Evolutionary conservation across 2,113 vertebrate species (phyloP).

Genomic region (Muntiacus reevesi): DNA sequence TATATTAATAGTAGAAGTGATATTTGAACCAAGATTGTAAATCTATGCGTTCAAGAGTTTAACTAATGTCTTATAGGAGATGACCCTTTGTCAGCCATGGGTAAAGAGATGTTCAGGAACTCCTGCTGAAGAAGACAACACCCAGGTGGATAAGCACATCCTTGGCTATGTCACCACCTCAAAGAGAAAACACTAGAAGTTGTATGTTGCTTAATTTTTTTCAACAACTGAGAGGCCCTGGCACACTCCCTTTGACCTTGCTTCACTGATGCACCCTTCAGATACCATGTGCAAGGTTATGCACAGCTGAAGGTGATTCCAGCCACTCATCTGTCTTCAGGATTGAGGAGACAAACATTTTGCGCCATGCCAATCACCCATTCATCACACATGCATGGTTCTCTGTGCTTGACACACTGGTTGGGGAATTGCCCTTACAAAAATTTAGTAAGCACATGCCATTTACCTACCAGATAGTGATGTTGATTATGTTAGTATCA

Average conservation of each 20-base stretch:
- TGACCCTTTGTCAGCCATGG: neutral
- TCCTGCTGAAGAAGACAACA: neutral
- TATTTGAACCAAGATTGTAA: neutral
- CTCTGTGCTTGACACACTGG: neutral
- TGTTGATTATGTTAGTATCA: neutral
- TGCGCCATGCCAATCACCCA: neutral
- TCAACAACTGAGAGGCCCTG: neutral
- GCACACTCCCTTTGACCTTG: neutral
- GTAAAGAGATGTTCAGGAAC: neutral
- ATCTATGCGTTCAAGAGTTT: neutral
- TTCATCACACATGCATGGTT: neutral
- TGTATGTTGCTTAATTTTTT: neutral
- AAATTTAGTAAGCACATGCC: neutral
- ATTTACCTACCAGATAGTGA: neutral
- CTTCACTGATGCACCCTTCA: neutral
- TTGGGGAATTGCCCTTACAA: neutral
- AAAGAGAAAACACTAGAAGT: neutral
- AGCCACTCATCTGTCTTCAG: neutral
- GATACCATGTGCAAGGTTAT: neutral
- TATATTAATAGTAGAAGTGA: neutral
- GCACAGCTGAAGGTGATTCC: neutral
- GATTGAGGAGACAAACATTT: neutral
- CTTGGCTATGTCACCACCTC: neutral
- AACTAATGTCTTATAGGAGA: neutral
- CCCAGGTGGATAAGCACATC: neutral